A percentile compares a stretch with the other conserved stretches of the same genome.
Evolutionary conservation across 2,797 vertebrate species (phyloP).

Genomic region (Geotria australis): DNA sequence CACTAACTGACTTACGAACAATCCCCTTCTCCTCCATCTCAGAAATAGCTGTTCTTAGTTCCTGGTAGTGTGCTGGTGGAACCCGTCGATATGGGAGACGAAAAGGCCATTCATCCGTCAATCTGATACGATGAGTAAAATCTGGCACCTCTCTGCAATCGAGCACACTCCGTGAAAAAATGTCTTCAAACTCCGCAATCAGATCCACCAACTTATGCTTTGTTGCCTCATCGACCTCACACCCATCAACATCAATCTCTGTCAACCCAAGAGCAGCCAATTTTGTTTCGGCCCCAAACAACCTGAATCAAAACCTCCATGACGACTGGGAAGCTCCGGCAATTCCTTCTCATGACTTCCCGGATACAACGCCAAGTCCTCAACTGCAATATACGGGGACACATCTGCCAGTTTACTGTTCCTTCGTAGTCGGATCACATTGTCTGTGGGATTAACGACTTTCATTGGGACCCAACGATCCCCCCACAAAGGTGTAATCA

Average conservation of each 20-base stretch:
- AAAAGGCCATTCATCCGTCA: neutral
- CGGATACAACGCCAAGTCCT: slow-evolving; percentile 1
- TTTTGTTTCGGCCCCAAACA: neutral
- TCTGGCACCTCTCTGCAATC: neutral
- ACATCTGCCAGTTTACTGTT: slow-evolving; percentile 5
- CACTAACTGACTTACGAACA: neutral
- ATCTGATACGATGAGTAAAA: neutral
- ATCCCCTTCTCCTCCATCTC: slow-evolving; percentile 2
- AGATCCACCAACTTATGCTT: slow-evolving; percentile 1
- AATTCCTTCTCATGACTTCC: neutral
- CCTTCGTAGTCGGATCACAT: neutral
- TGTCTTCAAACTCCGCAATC: neutral
- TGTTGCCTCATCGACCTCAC: slow-evolving; percentile 2
- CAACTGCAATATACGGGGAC: neutral
- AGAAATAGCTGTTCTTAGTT: slow-evolving; percentile 1
- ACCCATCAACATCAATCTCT: slow-evolving; percentile 1
- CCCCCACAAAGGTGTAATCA: slow-evolving; percentile 3
- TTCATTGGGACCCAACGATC: slow-evolving; percentile 4
- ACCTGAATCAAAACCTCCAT: too few species aligned
- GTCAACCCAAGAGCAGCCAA: neutral
- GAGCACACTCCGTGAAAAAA: neutral
- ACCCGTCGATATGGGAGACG: neutral
- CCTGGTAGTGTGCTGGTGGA: slow-evolving; percentile 3
- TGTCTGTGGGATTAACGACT: slow-evolving; percentile 1
- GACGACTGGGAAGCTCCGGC: neutral